Evolutionary conservation across 2,888 invertebrate species (phyloP).

Genomic region (Heterodera filipjevi): DNA sequence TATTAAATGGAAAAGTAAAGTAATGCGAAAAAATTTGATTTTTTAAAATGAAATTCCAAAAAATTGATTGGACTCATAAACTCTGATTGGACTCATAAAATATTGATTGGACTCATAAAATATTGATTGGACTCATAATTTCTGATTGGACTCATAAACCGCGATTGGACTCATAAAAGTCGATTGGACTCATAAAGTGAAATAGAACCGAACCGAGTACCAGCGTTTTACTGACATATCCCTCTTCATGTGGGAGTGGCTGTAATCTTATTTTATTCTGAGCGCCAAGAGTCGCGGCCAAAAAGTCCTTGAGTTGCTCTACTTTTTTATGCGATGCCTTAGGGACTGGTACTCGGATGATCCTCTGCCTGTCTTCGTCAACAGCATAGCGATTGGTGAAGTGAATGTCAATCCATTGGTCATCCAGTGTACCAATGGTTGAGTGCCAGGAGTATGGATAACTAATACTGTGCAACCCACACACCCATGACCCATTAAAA

Average conservation of each 20-base stretch:
- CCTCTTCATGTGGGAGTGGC: not conserved
- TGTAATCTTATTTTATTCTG: not conserved
- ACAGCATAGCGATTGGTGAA: not conserved
- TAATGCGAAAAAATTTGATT: no score
- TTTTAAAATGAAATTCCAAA: no score
- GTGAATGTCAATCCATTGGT: slow-evolving; percentile 19
- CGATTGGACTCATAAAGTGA: no score
- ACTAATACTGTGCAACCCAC: slow-evolving; percentile 22
- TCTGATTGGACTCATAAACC: no score
- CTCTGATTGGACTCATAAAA: no score
- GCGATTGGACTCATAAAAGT: no score
- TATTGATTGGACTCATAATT: no score
- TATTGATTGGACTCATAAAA: no score
- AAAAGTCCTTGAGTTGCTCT: not conserved
- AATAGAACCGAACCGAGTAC: not conserved
- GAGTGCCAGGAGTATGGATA: slow-evolving; percentile 5
- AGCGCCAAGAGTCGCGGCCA: not conserved
- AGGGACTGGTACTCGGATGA: slow-evolving; percentile 4
- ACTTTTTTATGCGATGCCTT: slow-evolving; percentile 8
- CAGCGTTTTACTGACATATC: no score
- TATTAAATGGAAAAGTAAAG: no score
- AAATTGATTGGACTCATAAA: no score
- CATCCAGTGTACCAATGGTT: slow-evolving; percentile 7
- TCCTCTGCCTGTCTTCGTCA: not conserved
- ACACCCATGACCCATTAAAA: slow-evolving; percentile 21